Percentiles rank a stretch among this genome's conserved stretches.
Conservation (phyloP, 2,888 invertebrate genomes). For the Antheraea assamensis region DNA sequence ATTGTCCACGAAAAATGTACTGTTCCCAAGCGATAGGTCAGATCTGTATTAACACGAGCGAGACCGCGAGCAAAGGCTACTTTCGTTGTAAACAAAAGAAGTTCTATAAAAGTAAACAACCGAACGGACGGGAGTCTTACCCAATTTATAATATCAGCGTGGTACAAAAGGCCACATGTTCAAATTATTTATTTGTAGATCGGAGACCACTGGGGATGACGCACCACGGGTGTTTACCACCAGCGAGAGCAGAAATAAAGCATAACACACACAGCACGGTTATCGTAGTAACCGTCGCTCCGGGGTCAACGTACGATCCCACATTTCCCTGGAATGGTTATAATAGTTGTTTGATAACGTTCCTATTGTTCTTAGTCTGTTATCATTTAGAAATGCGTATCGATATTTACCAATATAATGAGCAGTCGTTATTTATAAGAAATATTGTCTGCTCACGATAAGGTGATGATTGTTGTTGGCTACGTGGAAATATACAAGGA, state of each 20-base stretch:
- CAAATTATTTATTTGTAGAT: constrained; percentile 68
- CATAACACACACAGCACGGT: constrained; percentile 59
- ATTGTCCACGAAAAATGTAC: too few species aligned
- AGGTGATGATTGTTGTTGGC: constrained; percentile 2
- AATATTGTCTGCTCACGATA: constrained; percentile 13
- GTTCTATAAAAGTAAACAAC: constrained; percentile 11
- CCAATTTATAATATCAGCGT: constrained; percentile 38
- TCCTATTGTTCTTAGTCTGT: constrained; percentile 58
- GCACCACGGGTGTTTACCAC: constrained; percentile 77
- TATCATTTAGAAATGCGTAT: constrained; percentile 45
- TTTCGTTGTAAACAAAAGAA: constrained; percentile 19
- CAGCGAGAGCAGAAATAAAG: constrained; percentile 75
- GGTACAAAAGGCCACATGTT: constrained; percentile 50
- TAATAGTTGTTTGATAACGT: constrained; percentile 53
- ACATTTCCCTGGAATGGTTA: constrained; percentile 53
- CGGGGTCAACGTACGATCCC: constrained; percentile 66
- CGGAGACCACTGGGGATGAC: constrained; percentile 68
- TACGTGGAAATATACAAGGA: constrained; percentile 13
- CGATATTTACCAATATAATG: constrained; percentile 32
- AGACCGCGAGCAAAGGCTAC: not conserved
- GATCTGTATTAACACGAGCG: too few species aligned
- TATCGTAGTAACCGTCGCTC: constrained; percentile 62
- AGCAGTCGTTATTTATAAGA: constrained; percentile 13
- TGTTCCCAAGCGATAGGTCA: too few species aligned
- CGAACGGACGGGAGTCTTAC: constrained; percentile 32